These are phyloP conservation scores for Lypha dubia DNA, from an alignment of 2,888 invertebrate species.

Conservation along the genomic window DNA sequence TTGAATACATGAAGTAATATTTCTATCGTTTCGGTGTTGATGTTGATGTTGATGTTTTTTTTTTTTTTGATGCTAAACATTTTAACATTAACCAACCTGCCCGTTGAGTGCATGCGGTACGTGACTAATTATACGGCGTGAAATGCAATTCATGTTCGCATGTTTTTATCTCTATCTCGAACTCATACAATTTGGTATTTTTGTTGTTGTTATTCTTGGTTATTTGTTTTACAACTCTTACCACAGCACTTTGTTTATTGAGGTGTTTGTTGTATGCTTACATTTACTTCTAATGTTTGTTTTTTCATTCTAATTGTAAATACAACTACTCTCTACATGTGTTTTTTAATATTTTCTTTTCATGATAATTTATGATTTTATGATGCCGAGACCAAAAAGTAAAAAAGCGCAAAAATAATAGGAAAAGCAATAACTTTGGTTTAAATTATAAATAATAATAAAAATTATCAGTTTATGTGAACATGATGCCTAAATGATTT, in stretches of 20 bases:
- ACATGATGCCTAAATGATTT: conserved; percentile 18
- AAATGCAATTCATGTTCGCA: conserved; percentile 80
- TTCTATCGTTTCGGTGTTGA: conserved; percentile 37
- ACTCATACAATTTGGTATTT: conserved; percentile 14
- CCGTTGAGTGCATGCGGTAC: conserved; percentile 57
- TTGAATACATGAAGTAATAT: conserved; percentile 25
- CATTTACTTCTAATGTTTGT: conserved; percentile 33
- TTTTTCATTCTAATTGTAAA: background rate
- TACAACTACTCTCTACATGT: conserved; percentile 16
- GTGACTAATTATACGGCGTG: conserved; percentile 80
- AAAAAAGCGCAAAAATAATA: background rate
- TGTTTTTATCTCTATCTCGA: conserved; percentile 74
- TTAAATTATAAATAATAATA: conserved; percentile 22
- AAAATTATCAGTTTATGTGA: conserved; percentile 37
- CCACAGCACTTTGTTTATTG: conserved; percentile 21
- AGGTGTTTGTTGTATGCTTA: conserved; percentile 14
- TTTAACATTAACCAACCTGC: conserved; percentile 34
- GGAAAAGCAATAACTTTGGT: conserved; percentile 14
- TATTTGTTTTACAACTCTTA: conserved; percentile 33
- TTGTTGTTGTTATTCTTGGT: too few species aligned
- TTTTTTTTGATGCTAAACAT: conserved; percentile 60
- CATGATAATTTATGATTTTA: background rate
- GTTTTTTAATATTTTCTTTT: conserved; percentile 32
- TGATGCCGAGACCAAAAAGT: too few species aligned
- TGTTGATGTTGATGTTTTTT: conserved; percentile 24